Conservation (phyloP, 2,888 invertebrate genomes). For the Polydrusus pterygomalis region DNA sequence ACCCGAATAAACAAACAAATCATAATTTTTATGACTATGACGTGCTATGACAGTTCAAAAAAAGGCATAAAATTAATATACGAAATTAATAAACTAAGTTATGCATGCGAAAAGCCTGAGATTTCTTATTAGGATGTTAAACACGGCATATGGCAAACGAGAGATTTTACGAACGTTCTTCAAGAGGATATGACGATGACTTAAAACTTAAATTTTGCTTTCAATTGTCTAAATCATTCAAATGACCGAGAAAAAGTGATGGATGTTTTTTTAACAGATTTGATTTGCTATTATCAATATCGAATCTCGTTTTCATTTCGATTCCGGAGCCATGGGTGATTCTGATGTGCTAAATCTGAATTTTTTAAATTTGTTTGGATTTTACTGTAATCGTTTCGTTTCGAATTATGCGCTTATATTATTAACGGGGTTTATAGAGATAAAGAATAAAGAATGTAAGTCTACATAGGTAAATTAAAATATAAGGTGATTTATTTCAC, state of each 20-base stretch:
- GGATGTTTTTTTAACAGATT: neutral
- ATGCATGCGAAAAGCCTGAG: neutral
- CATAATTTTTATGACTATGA: neutral
- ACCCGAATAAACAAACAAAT: neutral
- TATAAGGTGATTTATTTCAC: too few relatives aligned
- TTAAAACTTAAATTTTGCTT: constrained; percentile 13
- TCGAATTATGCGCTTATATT: too few relatives aligned
- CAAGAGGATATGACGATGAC: neutral
- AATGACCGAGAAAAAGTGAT: constrained; percentile 18
- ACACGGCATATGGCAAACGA: constrained; percentile 17
- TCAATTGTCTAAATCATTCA: neutral
- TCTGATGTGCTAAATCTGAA: too few relatives aligned
- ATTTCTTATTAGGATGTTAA: neutral
- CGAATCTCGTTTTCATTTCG: neutral
- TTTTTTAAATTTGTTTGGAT: too few relatives aligned
- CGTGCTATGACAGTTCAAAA: neutral
- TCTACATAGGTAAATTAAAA: too few relatives aligned
- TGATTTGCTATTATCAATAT: neutral
- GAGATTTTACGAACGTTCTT: neutral
- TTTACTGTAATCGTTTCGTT: too few relatives aligned
- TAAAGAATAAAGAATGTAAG: too few relatives aligned
- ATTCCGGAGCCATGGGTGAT: too few relatives aligned
- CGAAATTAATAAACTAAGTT: constrained; percentile 13
- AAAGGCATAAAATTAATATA: constrained; percentile 4
- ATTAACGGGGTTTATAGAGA: too few relatives aligned